Evolutionary conservation across 2,797 vertebrate species (phyloP), one percentile per base, ranked within the genome.

Genomic region (Esox lucius): DNA sequence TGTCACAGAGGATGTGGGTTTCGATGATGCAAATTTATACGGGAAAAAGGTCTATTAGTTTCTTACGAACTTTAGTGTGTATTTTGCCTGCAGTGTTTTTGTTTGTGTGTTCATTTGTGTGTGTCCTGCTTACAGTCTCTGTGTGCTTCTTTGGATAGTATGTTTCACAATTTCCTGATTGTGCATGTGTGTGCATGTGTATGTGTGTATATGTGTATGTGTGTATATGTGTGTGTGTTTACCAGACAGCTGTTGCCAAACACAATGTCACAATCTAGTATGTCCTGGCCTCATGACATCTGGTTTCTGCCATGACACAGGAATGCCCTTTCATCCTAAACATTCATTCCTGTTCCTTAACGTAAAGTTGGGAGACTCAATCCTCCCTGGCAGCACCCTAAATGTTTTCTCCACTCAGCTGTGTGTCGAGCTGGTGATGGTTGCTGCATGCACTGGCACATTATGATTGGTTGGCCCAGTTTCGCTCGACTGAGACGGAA

Each of bases 1-100:
- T 80, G 75, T 84, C 78, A 83, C 79, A 86, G 85, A 92, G 90
- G 91, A 93, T 89, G 92, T 92, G 89, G 46, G 89, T 88, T 69
- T 68, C 80, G 9, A 46, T 71, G 75, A 84, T 76, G 75, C 73
- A 76, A 33, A 5, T 46, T 77, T 80, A 82, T 64, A 76, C 72
- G 82, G 33, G 74, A 69, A 65, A 75, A 73, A 19, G 49, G 48
- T 78, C 69, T 67, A 77, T 1, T 24, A 75, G 68, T 24, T 69
- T 71, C 70, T 74, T 74, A 72, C 48, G 48, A 49, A 70, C 17
- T 69, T 46, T 26, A 8, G 15, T 65, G 73, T 67, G 51, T 65
- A 42, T 17, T 71, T n/a, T 9, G 53, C 19, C 75, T 76, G 68
- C 46, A 11, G 12, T n/a, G 11, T 56, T 51, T 9, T 8, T 70